A percentile compares a stretch with the other conserved stretches of the same genome.
These are phyloP conservation scores for Campoplex capitator DNA, from an alignment of 2,888 invertebrate genomes.

Conservation along the genomic window DNA sequence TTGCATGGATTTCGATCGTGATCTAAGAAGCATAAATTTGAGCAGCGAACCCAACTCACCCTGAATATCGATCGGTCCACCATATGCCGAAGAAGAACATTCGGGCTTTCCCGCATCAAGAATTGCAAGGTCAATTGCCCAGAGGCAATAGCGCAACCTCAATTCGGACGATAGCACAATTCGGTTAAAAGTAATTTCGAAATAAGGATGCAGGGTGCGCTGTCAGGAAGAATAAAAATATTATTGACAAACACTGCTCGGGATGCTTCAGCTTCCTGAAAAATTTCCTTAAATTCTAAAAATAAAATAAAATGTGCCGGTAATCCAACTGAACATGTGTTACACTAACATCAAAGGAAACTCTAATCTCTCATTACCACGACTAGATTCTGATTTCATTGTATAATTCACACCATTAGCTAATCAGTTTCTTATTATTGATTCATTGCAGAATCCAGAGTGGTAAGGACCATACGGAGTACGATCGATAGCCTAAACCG, in stretches of 20 bases:
- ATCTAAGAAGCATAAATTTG: neutral
- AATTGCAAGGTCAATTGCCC: slow-evolving; percentile 9
- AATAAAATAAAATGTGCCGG: no score
- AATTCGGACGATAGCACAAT: neutral
- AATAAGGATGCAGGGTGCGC: neutral
- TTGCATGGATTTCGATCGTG: neutral
- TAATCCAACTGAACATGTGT: no score
- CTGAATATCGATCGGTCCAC: neutral
- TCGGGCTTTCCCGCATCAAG: neutral
- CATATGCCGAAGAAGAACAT: neutral
- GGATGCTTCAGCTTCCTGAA: neutral
- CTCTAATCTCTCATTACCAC: neutral
- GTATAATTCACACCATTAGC: neutral
- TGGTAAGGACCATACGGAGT: slow-evolving; percentile 54
- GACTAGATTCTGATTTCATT: slow-evolving; percentile 24
- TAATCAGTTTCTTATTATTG: slow-evolving; percentile 52
- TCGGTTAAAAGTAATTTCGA: neutral
- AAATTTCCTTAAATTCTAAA: neutral
- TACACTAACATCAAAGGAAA: neutral
- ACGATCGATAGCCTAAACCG: slow-evolving; percentile 60
- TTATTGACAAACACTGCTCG: neutral
- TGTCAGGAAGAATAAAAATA: neutral
- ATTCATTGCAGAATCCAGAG: slow-evolving; percentile 60
- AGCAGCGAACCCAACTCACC: neutral
- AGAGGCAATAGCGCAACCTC: neutral